These are phyloP conservation scores for Macrobrachium rosenbergii DNA, from an alignment of 1,140 invertebrate genomes.

Conservation along the genomic window DNA sequence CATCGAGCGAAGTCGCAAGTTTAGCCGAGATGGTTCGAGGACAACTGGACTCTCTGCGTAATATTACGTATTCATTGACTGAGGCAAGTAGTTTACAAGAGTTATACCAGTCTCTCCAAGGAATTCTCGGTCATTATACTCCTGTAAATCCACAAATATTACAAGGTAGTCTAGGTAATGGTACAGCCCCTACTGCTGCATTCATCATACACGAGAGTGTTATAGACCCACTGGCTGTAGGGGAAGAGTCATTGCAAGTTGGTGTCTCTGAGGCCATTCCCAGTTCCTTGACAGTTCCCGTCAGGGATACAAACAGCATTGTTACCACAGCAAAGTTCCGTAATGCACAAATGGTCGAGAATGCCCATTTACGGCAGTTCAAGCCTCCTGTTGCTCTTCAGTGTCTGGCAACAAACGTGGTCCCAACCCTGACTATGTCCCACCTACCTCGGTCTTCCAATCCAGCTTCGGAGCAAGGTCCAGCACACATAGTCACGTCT, in stretches of 20 bases:
- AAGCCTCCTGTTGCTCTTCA: slow-evolving; percentile 43
- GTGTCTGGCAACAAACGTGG: slow-evolving; percentile 43
- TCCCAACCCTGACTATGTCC: slow-evolving; percentile 46
- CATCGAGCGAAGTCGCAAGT: slow-evolving; percentile 5
- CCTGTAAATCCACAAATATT: background rate
- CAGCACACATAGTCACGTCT: slow-evolving; percentile 35
- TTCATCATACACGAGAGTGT: slow-evolving; percentile 52
- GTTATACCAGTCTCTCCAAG: slow-evolving; percentile 46
- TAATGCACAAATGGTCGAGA: slow-evolving; percentile 20
- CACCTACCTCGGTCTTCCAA: slow-evolving; percentile 32
- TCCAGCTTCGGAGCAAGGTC: slow-evolving; percentile 20
- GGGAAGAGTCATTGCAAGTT: background rate
- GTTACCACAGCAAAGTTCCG: slow-evolving; percentile 13
- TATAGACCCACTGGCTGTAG: slow-evolving; percentile 16
- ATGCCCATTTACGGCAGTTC: slow-evolving; percentile 31
- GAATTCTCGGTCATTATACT: slow-evolving; percentile 37
- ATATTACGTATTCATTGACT: slow-evolving; percentile 39
- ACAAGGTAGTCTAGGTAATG: background rate
- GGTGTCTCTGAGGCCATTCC: slow-evolving; percentile 15
- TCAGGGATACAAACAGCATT: slow-evolving; percentile 14
- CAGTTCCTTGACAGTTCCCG: background rate
- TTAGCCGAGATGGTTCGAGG: slow-evolving; percentile 54
- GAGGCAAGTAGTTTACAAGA: slow-evolving; percentile 40
- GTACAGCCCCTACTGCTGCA: slow-evolving; percentile 14
- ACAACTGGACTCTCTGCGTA: slow-evolving; percentile 40